Evolutionary conservation across 2,797 vertebrate species (phyloP), one percentile per base, ranked within the genome.

Genomic region (Brachyrhaphis roseni): DNA sequence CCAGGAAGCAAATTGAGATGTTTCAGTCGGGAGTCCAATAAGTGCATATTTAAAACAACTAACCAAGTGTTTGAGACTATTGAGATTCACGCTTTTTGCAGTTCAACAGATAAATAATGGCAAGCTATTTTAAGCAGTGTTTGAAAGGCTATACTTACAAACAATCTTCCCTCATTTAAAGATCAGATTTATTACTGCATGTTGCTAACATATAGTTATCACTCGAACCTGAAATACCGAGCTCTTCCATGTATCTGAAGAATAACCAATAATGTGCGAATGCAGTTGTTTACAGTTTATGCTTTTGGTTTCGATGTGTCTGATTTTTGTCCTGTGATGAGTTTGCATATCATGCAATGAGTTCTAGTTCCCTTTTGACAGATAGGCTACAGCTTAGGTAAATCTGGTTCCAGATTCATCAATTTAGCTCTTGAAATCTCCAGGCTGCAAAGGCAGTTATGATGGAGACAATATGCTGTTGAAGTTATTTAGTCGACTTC

Each of bases 1-100:
- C 20, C 20, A 53, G 77, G 78, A 82, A 77, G 75, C 79, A 87
- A 90, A 91, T 86, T 88, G 85, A 91, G 89, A 91, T 28, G 86
- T 94, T 91, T 92, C 86, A 82, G 80, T 87, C 74, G 72, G 74
- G 78, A 84, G 49, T 88, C 78, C 77, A 85, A 55, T 75, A 41
- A 45, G 76, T 78, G 75, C 47, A 77, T 88, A 86, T 87, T 91
- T 79, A 83, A 85, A 90, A 89, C 84, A 91, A 86, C 89, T 86
- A 89, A 2, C 76, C 70, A 46, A 79, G 68, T 71, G 45, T 47
- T 82, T 87, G 82, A 82, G 18, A 82, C 10, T 43, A 84, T 51
- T n/a, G 43, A 79, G 26, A 43, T 78, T 73, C 4, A 1, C 20
- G 47, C 49, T 70, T 77, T 72, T 45, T 55, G 59, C 75, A 31